These are phyloP conservation scores for Melipona quadrifasciata DNA, from an alignment of 1,140 invertebrate species.

Conservation along the genomic window DNA sequence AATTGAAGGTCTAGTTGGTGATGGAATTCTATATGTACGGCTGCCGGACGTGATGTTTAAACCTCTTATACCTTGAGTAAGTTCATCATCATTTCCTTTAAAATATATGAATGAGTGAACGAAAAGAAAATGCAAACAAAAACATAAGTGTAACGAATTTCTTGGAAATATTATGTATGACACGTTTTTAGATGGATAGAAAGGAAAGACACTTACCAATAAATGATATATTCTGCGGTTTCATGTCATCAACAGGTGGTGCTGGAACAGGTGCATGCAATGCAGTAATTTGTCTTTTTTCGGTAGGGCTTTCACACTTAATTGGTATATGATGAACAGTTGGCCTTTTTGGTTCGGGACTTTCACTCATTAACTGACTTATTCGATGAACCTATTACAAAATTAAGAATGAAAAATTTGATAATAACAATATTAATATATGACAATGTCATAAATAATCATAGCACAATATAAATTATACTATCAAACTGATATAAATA, in stretches of 20 bases:
- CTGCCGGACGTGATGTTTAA: constrained; percentile 93
- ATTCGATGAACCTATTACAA: constrained; percentile 79
- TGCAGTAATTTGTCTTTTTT: constrained; percentile 79
- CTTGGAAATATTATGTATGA: not conserved
- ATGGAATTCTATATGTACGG: constrained; percentile 93
- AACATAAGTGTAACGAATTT: constrained; percentile 9
- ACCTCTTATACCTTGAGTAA: constrained; percentile 85
- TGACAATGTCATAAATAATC: not conserved
- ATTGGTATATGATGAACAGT: constrained; percentile 77
- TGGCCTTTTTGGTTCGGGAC: constrained; percentile 78
- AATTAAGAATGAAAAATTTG: constrained; percentile 31
- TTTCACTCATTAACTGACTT: constrained; percentile 81
- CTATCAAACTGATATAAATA: not conserved
- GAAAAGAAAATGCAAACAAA: constrained; percentile 36
- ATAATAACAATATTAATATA: constrained; percentile 15
- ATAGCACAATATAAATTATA: not conserved
- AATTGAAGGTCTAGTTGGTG: constrained; percentile 88
- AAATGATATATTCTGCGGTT: constrained; percentile 95
- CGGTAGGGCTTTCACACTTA: constrained; percentile 75
- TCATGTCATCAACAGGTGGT: constrained; percentile 90
- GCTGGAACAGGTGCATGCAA: constrained; percentile 85
- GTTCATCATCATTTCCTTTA: constrained; percentile 81
- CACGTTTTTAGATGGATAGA: not conserved
- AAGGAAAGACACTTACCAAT: constrained; percentile 85
- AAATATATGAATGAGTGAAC: constrained; percentile 47